Evolutionary conservation across 1,140 invertebrate genomes (phyloP).

Genomic region (Camponotus vicinus): DNA sequence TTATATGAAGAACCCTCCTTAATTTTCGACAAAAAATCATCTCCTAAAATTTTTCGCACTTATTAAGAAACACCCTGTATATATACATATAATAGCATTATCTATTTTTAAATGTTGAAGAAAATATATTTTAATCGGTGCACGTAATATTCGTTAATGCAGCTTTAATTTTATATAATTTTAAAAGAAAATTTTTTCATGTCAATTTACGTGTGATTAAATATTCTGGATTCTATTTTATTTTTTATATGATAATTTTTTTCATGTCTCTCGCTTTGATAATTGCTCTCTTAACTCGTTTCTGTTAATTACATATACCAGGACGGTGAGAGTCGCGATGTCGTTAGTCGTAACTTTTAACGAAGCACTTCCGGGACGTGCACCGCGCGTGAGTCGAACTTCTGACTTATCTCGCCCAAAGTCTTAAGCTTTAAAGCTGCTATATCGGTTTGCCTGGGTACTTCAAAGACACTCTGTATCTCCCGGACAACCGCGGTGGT

Average conservation of each 20-base stretch:
- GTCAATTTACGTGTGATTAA: too few species aligned
- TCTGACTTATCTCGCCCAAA: conserved; percentile 59
- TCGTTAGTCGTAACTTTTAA: conserved; percentile 58
- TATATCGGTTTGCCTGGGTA: conserved; percentile 47
- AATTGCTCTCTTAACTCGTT: conserved; percentile 21
- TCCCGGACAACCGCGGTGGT: conserved; percentile 39
- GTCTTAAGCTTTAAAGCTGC: conserved; percentile 58
- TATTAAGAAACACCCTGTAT: too few species aligned
- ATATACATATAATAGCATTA: not conserved
- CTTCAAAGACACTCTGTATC: conserved; percentile 59
- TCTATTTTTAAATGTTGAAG: not conserved
- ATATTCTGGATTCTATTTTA: not conserved
- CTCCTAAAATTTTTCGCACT: too few species aligned
- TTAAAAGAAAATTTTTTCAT: too few species aligned
- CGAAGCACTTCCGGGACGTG: conserved; percentile 51
- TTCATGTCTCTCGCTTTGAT: not conserved
- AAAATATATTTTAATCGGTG: not conserved
- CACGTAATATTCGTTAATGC: too few species aligned
- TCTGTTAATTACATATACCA: conserved; percentile 51
- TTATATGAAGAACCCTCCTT: too few species aligned
- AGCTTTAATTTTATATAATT: too few species aligned
- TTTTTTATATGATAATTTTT: conserved; percentile 1
- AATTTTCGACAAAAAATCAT: too few species aligned
- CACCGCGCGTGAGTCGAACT: conserved; percentile 51
- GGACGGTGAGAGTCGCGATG: conserved; percentile 42